Base-by-base conservation (phyloP, 1,140 invertebrate genomes). In the Pomphorhynchus laevis region DNA sequence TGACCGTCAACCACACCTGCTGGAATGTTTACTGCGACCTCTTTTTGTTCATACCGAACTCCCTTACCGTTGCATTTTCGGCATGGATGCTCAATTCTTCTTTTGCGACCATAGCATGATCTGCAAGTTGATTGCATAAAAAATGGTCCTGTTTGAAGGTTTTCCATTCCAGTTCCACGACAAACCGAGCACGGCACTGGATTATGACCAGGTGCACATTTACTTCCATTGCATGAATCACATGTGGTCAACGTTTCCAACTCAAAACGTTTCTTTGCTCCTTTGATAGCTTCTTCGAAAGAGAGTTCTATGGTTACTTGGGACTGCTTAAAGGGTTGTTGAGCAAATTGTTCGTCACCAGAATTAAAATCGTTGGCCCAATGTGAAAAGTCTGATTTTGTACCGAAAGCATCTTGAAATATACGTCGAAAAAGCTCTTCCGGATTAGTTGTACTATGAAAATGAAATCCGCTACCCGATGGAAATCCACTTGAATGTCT, bases 81-180 rank as follows among this genome's bases (percentile, higher is more conserved):
- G 56, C 89, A 98, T 1, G 82, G 80, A 54, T 68, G 68, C 52
- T 75, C 76, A 43, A 91, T 89, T 45, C 71, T 65, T 51, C 72
- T 65, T 39, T 71, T 65, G 1, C 68, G 69, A 4, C 89, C 89
- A 49, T 74, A 67, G 57, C 89, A 98, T 47, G 71, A 68, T 45
- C 79, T 63, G 56, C 89, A 98, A 0, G 84, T 89, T 8, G 73
- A 73, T 38, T 79, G 65, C 77, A 95, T 91, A 14, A 95, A 69
- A 61, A 93, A 95, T 29, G 82, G 80, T 23, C 86, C 64, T 12
- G 59, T 61, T 16, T 47, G 53, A 5, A 63, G 49, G 6, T 58
- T 64, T 52, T 61, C 63, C 69, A 82, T 76, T 39, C 84, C 86
- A 17, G 79, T 79, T n/a, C 86, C 89, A 63, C 86, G 79, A 57